phyloP scores from a whole-genome alignment of 2,113 vertebrate species.

The Rhinichthys klamathensis region DNA sequence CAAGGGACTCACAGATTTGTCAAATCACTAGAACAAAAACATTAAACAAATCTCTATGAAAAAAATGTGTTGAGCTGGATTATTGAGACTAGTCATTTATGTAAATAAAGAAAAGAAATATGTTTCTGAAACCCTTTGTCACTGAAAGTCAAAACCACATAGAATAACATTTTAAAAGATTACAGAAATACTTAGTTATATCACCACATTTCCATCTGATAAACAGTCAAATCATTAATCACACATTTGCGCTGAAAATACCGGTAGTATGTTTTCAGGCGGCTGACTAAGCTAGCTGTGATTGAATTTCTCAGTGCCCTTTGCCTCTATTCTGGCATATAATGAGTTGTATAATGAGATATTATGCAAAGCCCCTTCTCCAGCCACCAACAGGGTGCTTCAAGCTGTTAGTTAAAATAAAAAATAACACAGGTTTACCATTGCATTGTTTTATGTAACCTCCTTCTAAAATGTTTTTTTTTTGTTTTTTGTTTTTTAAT shows the following conservation, averaged over 20 bases:
- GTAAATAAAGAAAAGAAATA: neutral
- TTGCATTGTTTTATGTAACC: slow-evolving; percentile 10
- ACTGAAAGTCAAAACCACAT: neutral
- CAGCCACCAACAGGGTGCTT: slow-evolving; percentile 21
- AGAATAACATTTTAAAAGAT: neutral
- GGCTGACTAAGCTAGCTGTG: slow-evolving; percentile 25
- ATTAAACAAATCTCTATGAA: slow-evolving; percentile 9
- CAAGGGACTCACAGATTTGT: neutral
- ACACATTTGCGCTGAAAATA: neutral
- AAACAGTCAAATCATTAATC: neutral
- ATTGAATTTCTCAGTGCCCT: slow-evolving; percentile 16
- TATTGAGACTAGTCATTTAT: neutral
- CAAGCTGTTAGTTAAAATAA: slow-evolving; percentile 21
- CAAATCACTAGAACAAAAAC: neutral
- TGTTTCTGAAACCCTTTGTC: neutral
- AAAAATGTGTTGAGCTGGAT: too few relatives aligned
- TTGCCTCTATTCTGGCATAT: slow-evolving; percentile 6
- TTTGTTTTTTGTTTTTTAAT: too few relatives aligned
- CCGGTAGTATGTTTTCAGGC: slow-evolving; percentile 35
- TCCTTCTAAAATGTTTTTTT: neutral
- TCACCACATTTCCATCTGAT: slow-evolving; percentile 3
- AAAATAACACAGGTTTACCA: slow-evolving; percentile 6
- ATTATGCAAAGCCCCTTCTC: slow-evolving; percentile 36
- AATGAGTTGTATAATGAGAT: slow-evolving; percentile 39
- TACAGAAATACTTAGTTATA: neutral